These are phyloP conservation scores for Chiloscyllium punctatum DNA, from an alignment of 2,797 vertebrate genomes.

Conservation along the genomic window DNA sequence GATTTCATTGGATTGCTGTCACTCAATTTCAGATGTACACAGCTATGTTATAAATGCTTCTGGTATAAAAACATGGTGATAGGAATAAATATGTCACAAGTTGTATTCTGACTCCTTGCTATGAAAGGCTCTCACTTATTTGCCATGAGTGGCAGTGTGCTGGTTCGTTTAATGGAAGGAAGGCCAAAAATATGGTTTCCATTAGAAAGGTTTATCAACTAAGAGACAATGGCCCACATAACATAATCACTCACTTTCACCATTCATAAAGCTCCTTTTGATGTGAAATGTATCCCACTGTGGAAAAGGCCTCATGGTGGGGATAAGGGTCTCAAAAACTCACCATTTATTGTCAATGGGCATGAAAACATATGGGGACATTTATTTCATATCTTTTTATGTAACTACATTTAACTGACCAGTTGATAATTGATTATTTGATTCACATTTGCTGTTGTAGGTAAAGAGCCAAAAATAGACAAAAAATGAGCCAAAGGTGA, in stretches of 20 bases:
- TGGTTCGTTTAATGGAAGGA: not conserved
- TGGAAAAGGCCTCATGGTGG: not conserved
- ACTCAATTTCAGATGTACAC: not conserved
- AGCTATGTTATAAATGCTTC: not conserved
- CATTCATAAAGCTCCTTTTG: conserved; percentile 11
- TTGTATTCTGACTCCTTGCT: not conserved
- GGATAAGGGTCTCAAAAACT: not conserved
- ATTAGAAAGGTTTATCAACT: conserved; percentile 28
- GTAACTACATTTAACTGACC: not conserved
- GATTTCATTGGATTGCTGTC: not conserved
- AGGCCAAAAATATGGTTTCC: conserved; percentile 27
- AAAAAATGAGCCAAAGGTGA: not conserved
- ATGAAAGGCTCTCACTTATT: not conserved
- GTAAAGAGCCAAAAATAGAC: not conserved
- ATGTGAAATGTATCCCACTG: not conserved
- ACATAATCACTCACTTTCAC: conserved; percentile 2
- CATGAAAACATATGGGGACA: not conserved
- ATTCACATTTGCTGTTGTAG: not conserved
- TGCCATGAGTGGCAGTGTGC: not conserved
- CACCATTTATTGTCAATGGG: not conserved
- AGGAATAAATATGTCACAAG: not conserved
- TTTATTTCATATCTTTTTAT: conserved; percentile 13
- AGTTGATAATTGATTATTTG: not conserved
- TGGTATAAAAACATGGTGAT: not conserved
- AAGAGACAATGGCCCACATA: not conserved